phyloP scores from a whole-genome alignment of 2,888 invertebrate genomes.

The Phrixothrix hirtus region DNA sequence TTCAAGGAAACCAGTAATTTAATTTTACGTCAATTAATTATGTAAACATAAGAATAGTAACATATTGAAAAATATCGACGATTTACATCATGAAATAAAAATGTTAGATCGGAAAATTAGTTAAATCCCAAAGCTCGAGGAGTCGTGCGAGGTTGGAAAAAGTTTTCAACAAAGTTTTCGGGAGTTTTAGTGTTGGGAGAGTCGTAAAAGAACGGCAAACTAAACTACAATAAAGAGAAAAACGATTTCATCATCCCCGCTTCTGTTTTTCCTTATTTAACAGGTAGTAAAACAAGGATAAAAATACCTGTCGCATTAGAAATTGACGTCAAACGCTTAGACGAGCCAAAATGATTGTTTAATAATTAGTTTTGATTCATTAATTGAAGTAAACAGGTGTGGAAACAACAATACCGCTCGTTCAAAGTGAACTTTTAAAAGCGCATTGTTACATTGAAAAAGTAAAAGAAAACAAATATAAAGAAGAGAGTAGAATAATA shows the following conservation, averaged over 20 bases:
- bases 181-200: constrained; percentile 43
- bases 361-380: too few relatives aligned
- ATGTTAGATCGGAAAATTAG: constrained; percentile 6
- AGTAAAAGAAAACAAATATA: background rate
- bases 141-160: constrained; percentile 32
- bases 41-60: too few relatives aligned
- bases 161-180: constrained; percentile 42
- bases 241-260: constrained; percentile 42
- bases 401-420: too few relatives aligned
- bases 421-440: too few relatives aligned
- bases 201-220: constrained; percentile 49
- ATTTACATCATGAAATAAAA: constrained; percentile 3
- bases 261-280: constrained; percentile 37
- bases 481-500: constrained; percentile 1
- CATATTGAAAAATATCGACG: too few relatives aligned
- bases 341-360: too few relatives aligned
- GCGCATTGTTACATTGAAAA: constrained; percentile 1
- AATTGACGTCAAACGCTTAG: too few relatives aligned
- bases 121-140: constrained; percentile 14
- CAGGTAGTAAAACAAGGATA: constrained; percentile 37
- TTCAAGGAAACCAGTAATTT: too few relatives aligned
- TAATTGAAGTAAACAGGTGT: too few relatives aligned
- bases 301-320: constrained; percentile 13
- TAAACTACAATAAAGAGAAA: constrained; percentile 48
- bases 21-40: too few relatives aligned